Percentiles rank a stretch among this genome's conserved stretches.
These are phyloP conservation scores for Montipora foliosa DNA, from an alignment of 64 coral and sea anemone species.

Conservation along the genomic window DNA sequence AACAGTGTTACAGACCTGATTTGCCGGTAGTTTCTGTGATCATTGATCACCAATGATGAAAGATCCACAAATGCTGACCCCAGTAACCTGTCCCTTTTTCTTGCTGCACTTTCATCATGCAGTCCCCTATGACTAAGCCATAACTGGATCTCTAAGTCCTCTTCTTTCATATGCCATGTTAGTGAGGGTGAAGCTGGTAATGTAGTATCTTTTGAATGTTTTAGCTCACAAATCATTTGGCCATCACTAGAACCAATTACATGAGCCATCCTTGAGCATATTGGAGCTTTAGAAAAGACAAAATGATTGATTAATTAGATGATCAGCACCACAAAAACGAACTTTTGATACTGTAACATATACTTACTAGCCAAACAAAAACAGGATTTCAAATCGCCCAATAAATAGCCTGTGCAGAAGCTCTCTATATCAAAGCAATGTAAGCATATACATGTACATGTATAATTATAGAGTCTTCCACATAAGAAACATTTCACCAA, in stretches of 20 bases:
- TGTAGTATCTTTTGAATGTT: slow-evolving; percentile 52
- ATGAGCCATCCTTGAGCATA: slow-evolving; percentile 45
- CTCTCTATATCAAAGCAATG: no score
- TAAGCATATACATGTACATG: no score
- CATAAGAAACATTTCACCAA: no score
- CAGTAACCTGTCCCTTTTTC: slow-evolving; percentile 86
- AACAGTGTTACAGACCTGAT: background rate
- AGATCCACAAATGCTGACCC: slow-evolving; percentile 93
- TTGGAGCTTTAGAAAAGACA: slow-evolving; percentile 31
- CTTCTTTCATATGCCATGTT: slow-evolving; percentile 91
- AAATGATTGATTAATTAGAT: background rate
- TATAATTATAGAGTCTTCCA: no score
- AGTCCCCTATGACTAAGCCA: slow-evolving; percentile 74
- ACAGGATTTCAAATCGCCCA: no score
- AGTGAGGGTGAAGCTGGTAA: slow-evolving; percentile 63
- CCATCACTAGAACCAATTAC: slow-evolving; percentile 29
- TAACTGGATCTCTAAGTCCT: slow-evolving; percentile 87
- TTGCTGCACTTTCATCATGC: slow-evolving; percentile 25
- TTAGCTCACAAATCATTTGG: slow-evolving; percentile 66
- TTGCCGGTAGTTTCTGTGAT: background rate
- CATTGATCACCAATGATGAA: slow-evolving; percentile 56
- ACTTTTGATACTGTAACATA: no score
- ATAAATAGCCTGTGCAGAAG: no score
- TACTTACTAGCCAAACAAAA: no score
- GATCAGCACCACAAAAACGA: no score